Evolutionary conservation across 2,888 invertebrate genomes (phyloP), one percentile per base, ranked within the genome.

Genomic region (Yponomeuta cagnagella): DNA sequence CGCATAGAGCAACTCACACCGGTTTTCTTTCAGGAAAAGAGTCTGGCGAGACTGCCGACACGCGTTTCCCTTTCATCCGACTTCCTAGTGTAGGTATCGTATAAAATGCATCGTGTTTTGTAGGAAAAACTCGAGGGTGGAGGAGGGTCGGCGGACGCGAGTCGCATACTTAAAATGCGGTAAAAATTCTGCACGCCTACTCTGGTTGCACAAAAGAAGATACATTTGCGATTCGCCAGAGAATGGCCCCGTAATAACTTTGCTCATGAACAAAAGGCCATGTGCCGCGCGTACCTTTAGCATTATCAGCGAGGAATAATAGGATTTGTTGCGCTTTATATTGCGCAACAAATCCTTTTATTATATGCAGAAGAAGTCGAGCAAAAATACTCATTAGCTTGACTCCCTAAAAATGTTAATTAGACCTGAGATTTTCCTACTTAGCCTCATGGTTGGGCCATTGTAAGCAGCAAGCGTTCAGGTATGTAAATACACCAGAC

Each of bases 111-210:
- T 8, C 69, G 31, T 63, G 63, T 63, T 58, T 69, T 58, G 63
- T 23, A 63, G 63, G 63, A 72, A 72, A 72, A 72, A 72, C 68
- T 58, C 15, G 63, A 67, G 48, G 67, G 68, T 75, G 70, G 67
- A 72, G 58, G 76, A 76, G 82, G 79, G 77, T 75, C 76, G 74
- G 72, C 70, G 69, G 70, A 84, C 90, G 88, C 81, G 86, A 74
- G 75, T 79, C 79, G 90, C 82, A 89, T 90, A 82, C 76, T 79
- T 82, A 85, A 87, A 81, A 80, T 76, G 78, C 76, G 72, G 80
- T 82, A 82, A 88, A 88, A 88, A 85, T 81, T 82, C 82, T 78
- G 76, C 79, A 76, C 77, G 78, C 76, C 77, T 75, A 74, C 23
- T 68, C 74, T 73, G 52, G 52, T 58, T 75, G 72, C 77, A 77